Base-by-base conservation (phyloP, 2,888 invertebrate genomes). In the Acrobeloides nanus region DNA sequence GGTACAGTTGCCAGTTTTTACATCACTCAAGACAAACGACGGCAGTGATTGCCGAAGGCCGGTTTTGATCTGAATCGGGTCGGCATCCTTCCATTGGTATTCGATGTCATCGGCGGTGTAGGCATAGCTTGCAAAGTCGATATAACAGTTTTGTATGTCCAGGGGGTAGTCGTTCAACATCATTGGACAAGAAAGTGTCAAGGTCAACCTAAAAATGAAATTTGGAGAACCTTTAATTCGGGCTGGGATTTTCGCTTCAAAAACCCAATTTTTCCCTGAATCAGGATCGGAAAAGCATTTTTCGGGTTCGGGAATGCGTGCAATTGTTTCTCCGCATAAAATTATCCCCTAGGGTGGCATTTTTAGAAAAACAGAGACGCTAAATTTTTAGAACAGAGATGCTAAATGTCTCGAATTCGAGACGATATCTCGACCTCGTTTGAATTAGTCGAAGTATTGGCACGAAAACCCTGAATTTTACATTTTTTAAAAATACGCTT, bases 101-200 rank as follows among this genome's bases (percentile, higher is more conserved):
- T 88, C 87, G 72, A 92, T 81, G 79, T 92, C 92, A 65, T 87
- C 85, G 31, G 89, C 42, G 35, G 92, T 92, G 86, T 92, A 95
- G 57, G 92, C 93, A 77, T 93, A 93, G 76, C 89, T 89, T 62
- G 90, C 90, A 86, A 92, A 90, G 72, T 87, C 81, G 61, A 93
- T 81, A 47, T 87, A 88, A 78, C 92, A 59, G 3, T 54, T 84
- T 80, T 93, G 92, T 72, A 86, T 84, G 78, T 93, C 93, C 77
- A 93, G 77, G 5, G 93, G 93, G 79, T 92, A 93, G 60, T 62
- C 65, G 20, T 53, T 57, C 68, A 92, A 80, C 78, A 89, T 86
- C 93, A 93, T 93, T 50, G 92, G 92, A 74, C 93, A 93, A 50
- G 89, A 87, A 63, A 93, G 81, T 44, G 89, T 89, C 71, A 93